phyloP scores from a whole-genome alignment of 1,140 invertebrate genomes.

The Odontomachus brunneus region DNA sequence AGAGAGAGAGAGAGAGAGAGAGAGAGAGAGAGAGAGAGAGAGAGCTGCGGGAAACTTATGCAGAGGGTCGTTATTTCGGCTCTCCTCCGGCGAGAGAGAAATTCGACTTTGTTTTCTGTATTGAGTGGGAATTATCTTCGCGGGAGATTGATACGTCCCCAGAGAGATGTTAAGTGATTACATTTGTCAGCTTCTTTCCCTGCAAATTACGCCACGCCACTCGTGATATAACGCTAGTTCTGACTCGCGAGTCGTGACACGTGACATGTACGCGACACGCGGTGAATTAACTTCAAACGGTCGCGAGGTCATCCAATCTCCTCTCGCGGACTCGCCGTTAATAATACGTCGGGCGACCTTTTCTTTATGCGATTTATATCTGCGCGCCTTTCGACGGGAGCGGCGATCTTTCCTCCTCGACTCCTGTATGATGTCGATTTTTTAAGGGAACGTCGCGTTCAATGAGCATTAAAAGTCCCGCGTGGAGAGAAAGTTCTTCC shows the following conservation, averaged over 20 bases:
- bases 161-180: slow-evolving; percentile 12
- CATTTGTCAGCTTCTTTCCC: slow-evolving; percentile 20
- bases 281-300: slow-evolving; percentile 49
- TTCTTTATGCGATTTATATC: slow-evolving; percentile 24
- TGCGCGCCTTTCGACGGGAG: neutral
- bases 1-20: no score
- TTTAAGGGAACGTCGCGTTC: neutral
- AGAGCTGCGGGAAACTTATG: no score
- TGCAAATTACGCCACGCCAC: neutral
- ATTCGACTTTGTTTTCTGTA: neutral
- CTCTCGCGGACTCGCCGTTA: slow-evolving; percentile 22
- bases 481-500: no score
- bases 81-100: no score
- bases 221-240: slow-evolving; percentile 13
- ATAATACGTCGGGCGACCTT: slow-evolving; percentile 11
- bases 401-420: neutral
- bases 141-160: neutral
- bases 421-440: neutral
- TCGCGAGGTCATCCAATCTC: slow-evolving; percentile 40
- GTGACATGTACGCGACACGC: slow-evolving; percentile 45
- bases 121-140: neutral
- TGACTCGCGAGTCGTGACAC: slow-evolving; percentile 48
- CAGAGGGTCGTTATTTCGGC: no score
- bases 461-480: neutral
- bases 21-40: no score